phyloP scores from a whole-genome alignment of 2,888 invertebrate genomes.

The Ischnura elegans region DNA sequence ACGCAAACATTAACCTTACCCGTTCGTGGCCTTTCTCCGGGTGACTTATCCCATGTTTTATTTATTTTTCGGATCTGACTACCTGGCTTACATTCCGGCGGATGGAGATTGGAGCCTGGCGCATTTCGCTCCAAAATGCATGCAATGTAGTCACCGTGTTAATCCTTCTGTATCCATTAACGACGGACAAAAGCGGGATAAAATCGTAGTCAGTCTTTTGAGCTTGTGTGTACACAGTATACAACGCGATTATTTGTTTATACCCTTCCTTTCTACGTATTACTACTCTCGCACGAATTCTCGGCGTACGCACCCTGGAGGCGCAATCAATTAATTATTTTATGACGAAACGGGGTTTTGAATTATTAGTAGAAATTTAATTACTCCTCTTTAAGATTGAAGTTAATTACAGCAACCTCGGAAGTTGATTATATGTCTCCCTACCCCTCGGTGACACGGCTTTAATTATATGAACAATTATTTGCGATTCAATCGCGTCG shows the following conservation, averaged over 20 bases:
- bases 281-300: background rate
- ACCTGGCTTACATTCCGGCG: background rate
- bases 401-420: conserved; percentile 4
- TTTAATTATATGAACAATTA: conserved; percentile 35
- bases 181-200: background rate
- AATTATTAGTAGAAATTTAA: background rate
- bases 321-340: background rate
- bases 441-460: background rate
- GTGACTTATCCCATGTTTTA: background rate
- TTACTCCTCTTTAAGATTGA: conserved; percentile 9
- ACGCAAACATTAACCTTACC: no score
- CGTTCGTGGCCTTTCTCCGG: no score
- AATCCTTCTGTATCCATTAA: background rate
- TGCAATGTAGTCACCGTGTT: background rate
- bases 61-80: background rate
- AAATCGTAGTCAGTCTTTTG: background rate
- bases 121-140: background rate
- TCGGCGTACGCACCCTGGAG: background rate
- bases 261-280: no score
- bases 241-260: background rate
- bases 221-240: background rate
- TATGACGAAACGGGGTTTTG: background rate
- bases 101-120: background rate
- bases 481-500: conserved; percentile 29
- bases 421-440: background rate